Conservation (phyloP, 1,140 invertebrate genomes). For the Cherax destructor region DNA sequence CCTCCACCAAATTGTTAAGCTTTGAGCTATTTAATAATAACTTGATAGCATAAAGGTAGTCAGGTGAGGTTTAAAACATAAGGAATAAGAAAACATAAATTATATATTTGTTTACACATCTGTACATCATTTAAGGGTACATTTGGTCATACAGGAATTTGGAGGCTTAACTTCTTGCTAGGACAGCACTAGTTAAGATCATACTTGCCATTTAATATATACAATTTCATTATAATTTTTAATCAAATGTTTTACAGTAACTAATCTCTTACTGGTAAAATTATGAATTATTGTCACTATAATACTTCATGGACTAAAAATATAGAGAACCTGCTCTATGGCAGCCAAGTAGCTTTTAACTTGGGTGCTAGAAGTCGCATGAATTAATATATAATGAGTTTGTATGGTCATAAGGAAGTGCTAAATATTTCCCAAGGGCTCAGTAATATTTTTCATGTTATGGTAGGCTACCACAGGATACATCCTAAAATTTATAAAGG, state of each 20-base stretch:
- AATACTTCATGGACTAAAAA: background rate
- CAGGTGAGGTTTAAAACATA: constrained; percentile 9
- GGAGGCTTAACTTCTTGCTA: constrained; percentile 37
- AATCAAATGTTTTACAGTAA: background rate
- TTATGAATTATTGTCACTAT: background rate
- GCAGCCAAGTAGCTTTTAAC: background rate
- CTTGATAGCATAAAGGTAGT: too few species aligned
- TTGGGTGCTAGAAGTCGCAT: background rate
- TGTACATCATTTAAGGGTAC: constrained; percentile 55
- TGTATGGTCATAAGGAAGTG: constrained; percentile 26
- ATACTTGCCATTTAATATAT: background rate
- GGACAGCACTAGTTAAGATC: constrained; percentile 33
- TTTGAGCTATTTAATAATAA: too few species aligned
- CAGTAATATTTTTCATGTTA: constrained; percentile 26
- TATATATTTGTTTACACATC: constrained; percentile 59
- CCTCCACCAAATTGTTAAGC: too few species aligned
- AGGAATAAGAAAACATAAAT: constrained; percentile 62
- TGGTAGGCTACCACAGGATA: constrained; percentile 26
- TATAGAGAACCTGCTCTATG: background rate
- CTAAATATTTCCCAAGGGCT: constrained; percentile 29
- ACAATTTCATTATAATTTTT: background rate
- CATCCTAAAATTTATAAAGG: constrained; percentile 4
- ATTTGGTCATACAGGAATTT: constrained; percentile 35
- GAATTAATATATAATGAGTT: background rate
- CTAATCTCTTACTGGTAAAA: background rate